Evolutionary conservation across 2,797 vertebrate species (phyloP).

Genomic region (Miopithecus talapoin): DNA sequence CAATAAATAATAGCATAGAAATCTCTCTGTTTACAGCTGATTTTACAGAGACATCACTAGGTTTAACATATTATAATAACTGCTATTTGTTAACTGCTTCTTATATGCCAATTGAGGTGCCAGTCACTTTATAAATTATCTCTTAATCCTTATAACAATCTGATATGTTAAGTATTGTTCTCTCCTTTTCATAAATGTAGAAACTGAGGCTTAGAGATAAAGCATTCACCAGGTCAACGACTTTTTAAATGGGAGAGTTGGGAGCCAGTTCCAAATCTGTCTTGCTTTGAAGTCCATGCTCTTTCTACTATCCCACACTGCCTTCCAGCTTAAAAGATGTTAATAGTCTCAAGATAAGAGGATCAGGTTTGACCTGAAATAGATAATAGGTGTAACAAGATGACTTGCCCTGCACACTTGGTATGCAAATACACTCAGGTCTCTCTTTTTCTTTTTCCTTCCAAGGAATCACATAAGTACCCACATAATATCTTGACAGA

Average conservation of each 20-base stretch:
- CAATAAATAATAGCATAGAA: background rate
- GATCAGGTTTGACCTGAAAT: background rate
- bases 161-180: background rate
- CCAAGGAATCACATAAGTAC: background rate
- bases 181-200: background rate
- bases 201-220: background rate
- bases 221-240: background rate
- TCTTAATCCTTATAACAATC: background rate
- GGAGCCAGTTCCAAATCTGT: background rate
- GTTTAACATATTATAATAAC: background rate
- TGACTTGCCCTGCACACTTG: background rate
- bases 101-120: background rate
- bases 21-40: background rate
- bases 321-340: background rate
- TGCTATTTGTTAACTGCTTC: background rate
- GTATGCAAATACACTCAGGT: background rate
- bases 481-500: background rate
- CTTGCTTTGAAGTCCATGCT: background rate
- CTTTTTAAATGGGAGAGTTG: background rate
- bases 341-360: background rate
- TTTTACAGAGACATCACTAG: background rate
- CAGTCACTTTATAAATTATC: background rate
- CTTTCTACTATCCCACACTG: rapidly evolving
- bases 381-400: background rate
- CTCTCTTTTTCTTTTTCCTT: background rate